A percentile compares a stretch with the other conserved stretches of the same genome.
These are phyloP conservation scores for Philereme transversata DNA, from an alignment of 2,888 invertebrate species.

Conservation along the genomic window DNA sequence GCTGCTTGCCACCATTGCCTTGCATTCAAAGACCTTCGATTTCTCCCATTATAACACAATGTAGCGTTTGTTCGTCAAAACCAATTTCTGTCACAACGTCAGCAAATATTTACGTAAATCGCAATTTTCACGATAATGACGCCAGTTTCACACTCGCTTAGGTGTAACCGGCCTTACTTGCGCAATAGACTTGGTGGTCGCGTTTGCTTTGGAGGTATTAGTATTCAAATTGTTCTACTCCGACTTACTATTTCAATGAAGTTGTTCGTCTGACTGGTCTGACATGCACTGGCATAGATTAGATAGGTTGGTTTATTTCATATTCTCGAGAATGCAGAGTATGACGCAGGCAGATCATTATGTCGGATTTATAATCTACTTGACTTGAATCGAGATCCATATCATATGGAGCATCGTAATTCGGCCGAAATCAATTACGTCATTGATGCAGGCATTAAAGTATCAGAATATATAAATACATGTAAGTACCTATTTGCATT, in stretches of 20 bases:
- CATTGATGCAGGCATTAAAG: constrained; percentile 6
- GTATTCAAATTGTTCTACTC: constrained; percentile 49
- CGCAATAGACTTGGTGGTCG: constrained; percentile 48
- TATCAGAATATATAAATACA: background rate
- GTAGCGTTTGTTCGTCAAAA: constrained; percentile 64
- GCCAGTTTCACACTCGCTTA: constrained; percentile 46
- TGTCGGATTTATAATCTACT: constrained; percentile 31
- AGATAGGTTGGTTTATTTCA: constrained; percentile 26
- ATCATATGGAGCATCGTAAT: constrained; percentile 1
- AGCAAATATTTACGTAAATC: constrained; percentile 52
- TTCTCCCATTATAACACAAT: constrained; percentile 67
- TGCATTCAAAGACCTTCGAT: constrained; percentile 67
- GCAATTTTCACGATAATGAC: constrained; percentile 42
- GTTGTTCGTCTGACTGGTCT: constrained; percentile 44
- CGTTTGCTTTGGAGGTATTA: constrained; percentile 39
- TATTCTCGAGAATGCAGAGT: constrained; percentile 3
- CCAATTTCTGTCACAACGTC: constrained; percentile 52
- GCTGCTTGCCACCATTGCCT: constrained; percentile 56
- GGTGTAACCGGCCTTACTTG: constrained; percentile 46
- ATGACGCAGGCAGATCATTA: constrained; percentile 26
- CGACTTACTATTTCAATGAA: constrained; percentile 40
- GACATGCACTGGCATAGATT: constrained; percentile 38
- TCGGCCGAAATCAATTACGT: background rate
- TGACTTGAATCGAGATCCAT: constrained; percentile 19
- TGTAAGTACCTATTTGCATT: background rate